Conservation (phyloP, 2,113 vertebrate species). For the Otis tarda region DNA sequence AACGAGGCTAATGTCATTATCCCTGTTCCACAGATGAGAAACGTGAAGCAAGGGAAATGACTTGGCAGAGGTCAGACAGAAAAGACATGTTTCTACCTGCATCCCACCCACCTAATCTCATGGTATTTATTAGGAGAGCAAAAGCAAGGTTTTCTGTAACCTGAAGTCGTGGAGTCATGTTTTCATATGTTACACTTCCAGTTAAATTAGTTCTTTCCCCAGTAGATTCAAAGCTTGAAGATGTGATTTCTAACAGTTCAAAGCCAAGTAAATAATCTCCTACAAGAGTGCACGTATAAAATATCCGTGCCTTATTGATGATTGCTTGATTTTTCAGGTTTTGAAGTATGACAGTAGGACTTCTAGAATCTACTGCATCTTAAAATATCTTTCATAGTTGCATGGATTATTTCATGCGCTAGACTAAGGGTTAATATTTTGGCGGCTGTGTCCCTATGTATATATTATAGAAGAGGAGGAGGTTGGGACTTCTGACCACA, state of each 20-base stretch:
- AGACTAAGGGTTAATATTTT: background rate
- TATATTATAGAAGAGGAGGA: background rate
- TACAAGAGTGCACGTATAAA: background rate
- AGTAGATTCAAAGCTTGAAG: background rate
- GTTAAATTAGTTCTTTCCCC: background rate
- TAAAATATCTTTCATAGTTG: background rate
- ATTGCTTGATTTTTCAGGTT: background rate
- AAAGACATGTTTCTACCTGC: background rate
- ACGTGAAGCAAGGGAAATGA: background rate
- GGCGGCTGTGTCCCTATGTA: background rate
- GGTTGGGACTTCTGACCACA: background rate
- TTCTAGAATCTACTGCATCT: background rate
- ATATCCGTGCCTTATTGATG: background rate
- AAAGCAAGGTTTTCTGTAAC: background rate
- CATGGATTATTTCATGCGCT: background rate
- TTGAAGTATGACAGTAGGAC: background rate
- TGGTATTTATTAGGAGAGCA: background rate
- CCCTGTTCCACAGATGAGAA: background rate
- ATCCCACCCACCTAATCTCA: accelerated
- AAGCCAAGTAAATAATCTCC: background rate
- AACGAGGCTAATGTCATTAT: background rate
- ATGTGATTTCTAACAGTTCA: background rate
- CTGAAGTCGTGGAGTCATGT: background rate
- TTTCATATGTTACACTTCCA: background rate
- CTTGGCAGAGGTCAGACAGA: background rate